Conservation (phyloP, 2,888 invertebrate genomes). For the Acleris laterana region DNA sequence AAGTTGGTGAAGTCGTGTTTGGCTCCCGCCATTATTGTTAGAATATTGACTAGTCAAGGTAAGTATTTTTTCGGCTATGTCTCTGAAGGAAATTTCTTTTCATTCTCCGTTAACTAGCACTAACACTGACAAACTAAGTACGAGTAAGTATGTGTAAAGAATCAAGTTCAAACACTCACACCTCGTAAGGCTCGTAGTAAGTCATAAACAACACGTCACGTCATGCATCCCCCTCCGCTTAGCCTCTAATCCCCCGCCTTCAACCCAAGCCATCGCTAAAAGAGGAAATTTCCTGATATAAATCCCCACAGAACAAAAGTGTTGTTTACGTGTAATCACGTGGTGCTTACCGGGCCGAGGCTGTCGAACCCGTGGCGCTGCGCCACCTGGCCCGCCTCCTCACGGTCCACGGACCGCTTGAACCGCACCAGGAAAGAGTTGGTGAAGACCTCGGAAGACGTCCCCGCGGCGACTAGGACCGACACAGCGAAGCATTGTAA, state of each 20-base stretch:
- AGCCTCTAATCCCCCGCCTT: constrained; percentile 8
- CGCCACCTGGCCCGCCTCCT: constrained; percentile 92
- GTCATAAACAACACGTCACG: constrained; percentile 2
- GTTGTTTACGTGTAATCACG: constrained; percentile 78
- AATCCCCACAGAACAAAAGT: constrained; percentile 31
- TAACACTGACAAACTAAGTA: neutral
- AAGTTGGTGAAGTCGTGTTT: no score
- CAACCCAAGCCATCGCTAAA: constrained; percentile 9
- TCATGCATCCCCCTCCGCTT: neutral
- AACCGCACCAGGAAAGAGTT: constrained; percentile 97
- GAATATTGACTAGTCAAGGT: no score
- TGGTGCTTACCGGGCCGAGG: constrained; percentile 94
- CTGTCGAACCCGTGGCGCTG: constrained; percentile 96
- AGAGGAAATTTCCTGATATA: constrained; percentile 5
- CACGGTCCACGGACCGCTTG: constrained; percentile 89
- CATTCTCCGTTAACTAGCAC: neutral
- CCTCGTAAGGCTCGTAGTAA: neutral
- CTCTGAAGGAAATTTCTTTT: neutral
- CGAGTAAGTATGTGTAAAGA: neutral
- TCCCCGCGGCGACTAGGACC: constrained; percentile 70
- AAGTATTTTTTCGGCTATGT: no score
- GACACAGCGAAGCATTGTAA: constrained; percentile 74
- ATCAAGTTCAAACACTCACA: neutral
- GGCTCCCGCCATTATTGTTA: no score
- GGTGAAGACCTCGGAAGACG: constrained; percentile 91